These are phyloP conservation scores for Hirtodrosophila duncani DNA, from an alignment of 2,888 invertebrate species.

Conservation along the genomic window DNA sequence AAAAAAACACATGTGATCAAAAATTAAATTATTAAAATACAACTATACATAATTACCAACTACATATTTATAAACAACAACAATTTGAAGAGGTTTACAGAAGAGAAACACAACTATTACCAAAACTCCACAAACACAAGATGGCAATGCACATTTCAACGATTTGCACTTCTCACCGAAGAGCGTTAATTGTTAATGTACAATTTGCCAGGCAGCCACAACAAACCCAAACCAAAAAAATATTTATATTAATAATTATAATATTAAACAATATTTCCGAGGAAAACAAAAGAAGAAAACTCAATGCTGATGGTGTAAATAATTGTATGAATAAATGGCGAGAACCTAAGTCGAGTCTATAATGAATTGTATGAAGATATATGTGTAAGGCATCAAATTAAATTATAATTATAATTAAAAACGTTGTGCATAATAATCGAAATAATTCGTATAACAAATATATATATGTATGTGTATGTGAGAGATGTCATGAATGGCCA, in stretches of 20 bases:
- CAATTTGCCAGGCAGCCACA: too few species aligned
- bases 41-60: slow-evolving; percentile 30
- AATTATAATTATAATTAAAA: too few species aligned
- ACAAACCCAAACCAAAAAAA: too few species aligned
- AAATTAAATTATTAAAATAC: slow-evolving; percentile 58
- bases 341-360: too few species aligned
- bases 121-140: slow-evolving; percentile 3
- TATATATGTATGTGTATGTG: slow-evolving; percentile 34
- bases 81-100: slow-evolving; percentile 46
- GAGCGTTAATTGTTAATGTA: not conserved
- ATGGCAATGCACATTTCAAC: slow-evolving; percentile 28
- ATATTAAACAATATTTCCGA: slow-evolving; percentile 26
- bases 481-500: slow-evolving; percentile 22
- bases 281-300: slow-evolving; percentile 17
- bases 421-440: not conserved
- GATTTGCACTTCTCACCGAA: slow-evolving; percentile 35
- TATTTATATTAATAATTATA: too few species aligned
- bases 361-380: too few species aligned
- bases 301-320: not conserved
- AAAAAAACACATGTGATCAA: slow-evolving; percentile 63
- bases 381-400: too few species aligned
- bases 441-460: not conserved
- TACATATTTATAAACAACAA: slow-evolving; percentile 23
- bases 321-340: too few species aligned
- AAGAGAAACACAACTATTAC: slow-evolving; percentile 20